Evolutionary conservation across 2,888 invertebrate genomes (phyloP).

Genomic region (Mermis nigrescens): DNA sequence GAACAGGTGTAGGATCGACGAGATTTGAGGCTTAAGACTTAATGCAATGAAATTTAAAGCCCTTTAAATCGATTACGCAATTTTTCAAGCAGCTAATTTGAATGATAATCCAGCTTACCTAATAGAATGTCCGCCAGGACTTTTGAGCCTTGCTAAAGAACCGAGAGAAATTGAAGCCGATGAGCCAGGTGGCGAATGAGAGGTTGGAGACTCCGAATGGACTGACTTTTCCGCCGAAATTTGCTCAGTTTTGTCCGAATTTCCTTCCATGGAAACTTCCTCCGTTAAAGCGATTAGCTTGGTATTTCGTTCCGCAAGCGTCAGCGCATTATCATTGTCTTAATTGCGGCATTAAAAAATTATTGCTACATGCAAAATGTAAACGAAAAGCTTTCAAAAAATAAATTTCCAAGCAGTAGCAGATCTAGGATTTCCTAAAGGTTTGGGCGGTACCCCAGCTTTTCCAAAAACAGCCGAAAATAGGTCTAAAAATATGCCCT

Average conservation of each 20-base stretch:
- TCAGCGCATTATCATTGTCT: neutral
- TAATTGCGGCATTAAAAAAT: neutral
- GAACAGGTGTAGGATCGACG: too few species aligned
- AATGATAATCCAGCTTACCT: neutral
- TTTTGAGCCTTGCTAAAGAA: neutral
- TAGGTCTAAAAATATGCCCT: too few species aligned
- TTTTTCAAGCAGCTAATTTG: too few species aligned
- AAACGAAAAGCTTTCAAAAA: too few species aligned
- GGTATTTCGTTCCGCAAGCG: neutral
- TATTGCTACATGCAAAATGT: too few species aligned
- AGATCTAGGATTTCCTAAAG: too few species aligned
- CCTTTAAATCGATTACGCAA: too few species aligned
- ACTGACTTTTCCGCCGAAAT: neutral
- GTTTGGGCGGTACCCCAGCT: too few species aligned
- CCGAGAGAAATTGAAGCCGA: neutral
- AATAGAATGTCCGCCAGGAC: slow-evolving; percentile 2
- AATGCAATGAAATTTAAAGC: too few species aligned
- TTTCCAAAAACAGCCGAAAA: too few species aligned
- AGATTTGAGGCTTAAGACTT: too few species aligned
- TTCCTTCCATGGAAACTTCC: slow-evolving; percentile 7
- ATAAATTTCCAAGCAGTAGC: too few species aligned
- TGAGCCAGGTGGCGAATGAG: neutral
- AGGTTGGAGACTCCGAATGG: neutral
- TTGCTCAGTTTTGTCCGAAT: slow-evolving; percentile 4
- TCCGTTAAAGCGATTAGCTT: slow-evolving; percentile 3